Evolutionary conservation across 2,888 invertebrate genomes (phyloP), one percentile per base, ranked within the genome.

Genomic region (Calliopum simillimum): DNA sequence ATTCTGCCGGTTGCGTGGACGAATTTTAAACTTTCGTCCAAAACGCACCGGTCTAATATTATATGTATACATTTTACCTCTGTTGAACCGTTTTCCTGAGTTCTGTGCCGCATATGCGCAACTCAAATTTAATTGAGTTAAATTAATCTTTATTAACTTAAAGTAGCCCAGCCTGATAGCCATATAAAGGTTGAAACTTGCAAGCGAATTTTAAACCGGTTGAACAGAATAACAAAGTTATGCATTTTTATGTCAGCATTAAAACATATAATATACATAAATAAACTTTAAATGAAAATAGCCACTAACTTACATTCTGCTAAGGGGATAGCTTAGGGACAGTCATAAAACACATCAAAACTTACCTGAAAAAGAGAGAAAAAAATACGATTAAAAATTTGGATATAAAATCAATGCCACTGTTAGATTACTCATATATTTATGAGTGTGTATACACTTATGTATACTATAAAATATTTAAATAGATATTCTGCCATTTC

Each of bases 91-190:
- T 1, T 33, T 33, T 33, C 8, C 5, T 33, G 33, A 33, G 33
- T 33, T 33, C 33, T 47, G 46, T 6, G 61, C 21, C 41, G 6
- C 33, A 14, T 21, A 41, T 33, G 16, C 16, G 56, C 58, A 25
- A 56, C 25, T 49, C 67, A 61, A 51, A 61, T 51, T 68, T 61
- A 68, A 68, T 61, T 68, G 68, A 68, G 62, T 49, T 68, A 61
- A 61, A 68, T 68, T 59, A 61, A 61, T 47, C 46, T 68, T 53
- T 43, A 68, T 68, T 43, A 68, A 49, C 56, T 19, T 47, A 63
- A 11, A 16, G 56, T 23, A 13, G 21, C 53, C 14, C 8, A 12
- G 41, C 16, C 44, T 47, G 56, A 59, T 16, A 23, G 16, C 25
- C 4, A 11, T 8, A 41, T 5, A 33, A 58, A 58, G 58, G 14